These are phyloP conservation scores for Ischnus inquisitorius DNA, from an alignment of 2,888 invertebrate genomes.

Conservation along the genomic window DNA sequence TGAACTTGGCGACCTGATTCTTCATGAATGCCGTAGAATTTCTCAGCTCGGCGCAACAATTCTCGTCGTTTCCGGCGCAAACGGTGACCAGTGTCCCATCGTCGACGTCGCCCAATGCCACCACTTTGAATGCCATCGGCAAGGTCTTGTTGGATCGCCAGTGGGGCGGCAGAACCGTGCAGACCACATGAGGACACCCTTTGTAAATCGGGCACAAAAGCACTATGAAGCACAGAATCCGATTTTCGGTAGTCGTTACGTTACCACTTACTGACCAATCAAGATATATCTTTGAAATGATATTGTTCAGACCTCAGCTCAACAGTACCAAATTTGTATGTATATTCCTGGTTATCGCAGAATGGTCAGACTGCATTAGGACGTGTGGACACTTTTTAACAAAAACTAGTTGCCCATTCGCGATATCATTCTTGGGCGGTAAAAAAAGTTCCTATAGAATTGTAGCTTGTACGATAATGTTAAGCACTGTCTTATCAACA, in stretches of 20 bases:
- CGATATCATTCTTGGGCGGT: too few relatives aligned
- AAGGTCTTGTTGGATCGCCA: constrained; percentile 99
- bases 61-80: constrained; percentile 98
- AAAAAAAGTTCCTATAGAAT: too few relatives aligned
- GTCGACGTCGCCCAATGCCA: constrained; percentile 95
- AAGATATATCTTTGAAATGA: neutral
- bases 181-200: constrained; percentile 86
- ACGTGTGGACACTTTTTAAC: too few relatives aligned
- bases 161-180: constrained; percentile 96
- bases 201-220: constrained; percentile 59
- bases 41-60: constrained; percentile 96
- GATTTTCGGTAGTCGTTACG: constrained; percentile 53
- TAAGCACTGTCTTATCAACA: too few relatives aligned
- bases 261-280: constrained; percentile 44
- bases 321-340: too few relatives aligned
- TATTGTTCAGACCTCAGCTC: too few relatives aligned
- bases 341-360: too few relatives aligned
- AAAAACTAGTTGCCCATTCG: too few relatives aligned
- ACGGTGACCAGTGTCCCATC: constrained; percentile 98
- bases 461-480: too few relatives aligned
- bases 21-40: constrained; percentile 98
- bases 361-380: too few relatives aligned
- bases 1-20: constrained; percentile 99
- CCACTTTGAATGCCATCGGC: constrained; percentile 97
- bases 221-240: constrained; percentile 54